phyloP scores from a whole-genome alignment of 2,797 vertebrate species.

The Otolemur crassicaudatus region DNA sequence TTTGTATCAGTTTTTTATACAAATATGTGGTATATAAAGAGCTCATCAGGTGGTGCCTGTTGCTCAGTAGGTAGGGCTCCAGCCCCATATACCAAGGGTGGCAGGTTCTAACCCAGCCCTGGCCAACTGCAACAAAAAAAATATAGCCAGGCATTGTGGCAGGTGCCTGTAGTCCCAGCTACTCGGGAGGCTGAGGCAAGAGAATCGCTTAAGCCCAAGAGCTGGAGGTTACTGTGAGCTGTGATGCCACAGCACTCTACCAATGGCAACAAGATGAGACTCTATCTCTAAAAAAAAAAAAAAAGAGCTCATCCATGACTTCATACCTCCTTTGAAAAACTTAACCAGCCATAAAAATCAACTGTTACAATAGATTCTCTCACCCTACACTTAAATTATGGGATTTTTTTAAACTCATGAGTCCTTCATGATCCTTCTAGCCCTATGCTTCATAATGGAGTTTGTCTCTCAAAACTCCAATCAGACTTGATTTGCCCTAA shows the following conservation, averaged over 20 bases:
- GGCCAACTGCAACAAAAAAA: too few relatives aligned
- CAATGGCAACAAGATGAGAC: too few relatives aligned
- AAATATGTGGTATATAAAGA: background rate
- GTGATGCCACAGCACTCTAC: too few relatives aligned
- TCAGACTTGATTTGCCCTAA: background rate
- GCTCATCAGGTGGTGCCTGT: background rate
- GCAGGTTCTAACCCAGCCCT: too few relatives aligned
- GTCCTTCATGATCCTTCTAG: background rate
- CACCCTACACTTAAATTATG: background rate
- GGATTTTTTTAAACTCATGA: constrained; percentile 14
- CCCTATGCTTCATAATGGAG: background rate
- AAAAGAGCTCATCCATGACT: constrained; percentile 1
- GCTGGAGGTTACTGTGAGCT: too few relatives aligned
- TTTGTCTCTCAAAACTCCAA: background rate
- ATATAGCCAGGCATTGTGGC: too few relatives aligned
- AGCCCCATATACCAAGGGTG: too few relatives aligned
- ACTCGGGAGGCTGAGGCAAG: too few relatives aligned
- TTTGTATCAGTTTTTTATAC: background rate
- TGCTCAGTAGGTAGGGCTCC: too few relatives aligned
- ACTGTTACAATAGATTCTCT: constrained; percentile 34
- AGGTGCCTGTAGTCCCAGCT: too few relatives aligned
- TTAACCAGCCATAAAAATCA: background rate
- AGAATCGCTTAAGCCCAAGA: too few relatives aligned
- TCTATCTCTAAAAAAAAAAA: too few relatives aligned
- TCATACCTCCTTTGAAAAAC: background rate